Conservation (phyloP, 2,888 invertebrate species). For the Leptura quadrifasciata region DNA sequence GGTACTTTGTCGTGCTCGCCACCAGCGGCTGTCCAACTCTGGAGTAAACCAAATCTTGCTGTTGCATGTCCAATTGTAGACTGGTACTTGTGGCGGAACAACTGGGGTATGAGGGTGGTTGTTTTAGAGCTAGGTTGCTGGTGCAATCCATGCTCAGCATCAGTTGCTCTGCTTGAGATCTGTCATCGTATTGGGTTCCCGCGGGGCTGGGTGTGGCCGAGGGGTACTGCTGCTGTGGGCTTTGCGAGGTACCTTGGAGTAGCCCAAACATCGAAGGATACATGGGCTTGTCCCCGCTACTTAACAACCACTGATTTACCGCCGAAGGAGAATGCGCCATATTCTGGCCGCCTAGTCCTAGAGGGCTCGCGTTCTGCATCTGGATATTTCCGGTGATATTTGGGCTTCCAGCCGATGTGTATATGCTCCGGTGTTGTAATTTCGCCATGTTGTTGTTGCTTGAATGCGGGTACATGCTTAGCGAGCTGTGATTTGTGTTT, state of each 20-base stretch:
- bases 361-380: constrained; percentile 69
- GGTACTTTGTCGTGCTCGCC: constrained; percentile 79
- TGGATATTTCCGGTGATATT: constrained; percentile 74
- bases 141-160: constrained; percentile 79
- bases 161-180: constrained; percentile 77
- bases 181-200: constrained; percentile 81
- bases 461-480: constrained; percentile 77
- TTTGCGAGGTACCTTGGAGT: constrained; percentile 76
- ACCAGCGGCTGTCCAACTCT: constrained; percentile 75
- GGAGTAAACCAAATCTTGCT: constrained; percentile 76
- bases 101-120: constrained; percentile 79
- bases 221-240: constrained; percentile 77
- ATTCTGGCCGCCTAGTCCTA: constrained; percentile 71
- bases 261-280: constrained; percentile 80
- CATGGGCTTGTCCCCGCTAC: constrained; percentile 80
- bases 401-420: constrained; percentile 81
- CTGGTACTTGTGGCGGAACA: constrained; percentile 73
- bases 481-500: constrained; percentile 82
- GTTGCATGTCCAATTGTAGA: constrained; percentile 75
- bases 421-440: constrained; percentile 76
- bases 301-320: constrained; percentile 84
- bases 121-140: constrained; percentile 77
- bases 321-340: constrained; percentile 77
- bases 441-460: constrained; percentile 69
- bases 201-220: constrained; percentile 75